Evolutionary conservation across 2,888 invertebrate genomes (phyloP), one percentile per base, ranked within the genome.

Genomic region (Copidosoma aretas): DNA sequence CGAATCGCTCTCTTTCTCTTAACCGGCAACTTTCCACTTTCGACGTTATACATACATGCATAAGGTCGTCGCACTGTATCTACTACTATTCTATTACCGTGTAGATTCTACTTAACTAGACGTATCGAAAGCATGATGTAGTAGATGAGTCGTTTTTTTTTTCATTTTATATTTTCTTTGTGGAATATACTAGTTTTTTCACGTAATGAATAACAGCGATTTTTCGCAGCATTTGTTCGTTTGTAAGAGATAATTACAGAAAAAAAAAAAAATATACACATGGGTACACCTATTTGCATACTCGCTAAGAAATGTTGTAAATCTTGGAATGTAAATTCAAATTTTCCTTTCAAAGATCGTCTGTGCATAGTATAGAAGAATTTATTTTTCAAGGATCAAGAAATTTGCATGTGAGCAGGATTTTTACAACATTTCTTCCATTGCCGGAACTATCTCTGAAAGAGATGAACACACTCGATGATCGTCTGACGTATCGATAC

Each of bases 31-130:
- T 62, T 60, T 63, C 51, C 51, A 60, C 56, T 66, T 70, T 65
- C 46, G 22, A 52, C 54, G 56, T 58, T 64, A 54, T 57, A 41
- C 25, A 51, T 12, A 32, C 8, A 32, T 32, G 32, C 41, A 46
- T 53, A 52, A 60, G 56, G 52, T 67, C 57, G 52, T 70, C 53
- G 53, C 63, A 70, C 60, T 70, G 59, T 64, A 17, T 46, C 17
- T 17, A 17, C 43, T 14, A 46, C 17, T 46, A 8, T 12, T 46
- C 15, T 46, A 46, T 46, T 60, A 67, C 59, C 58, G 57, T 49
- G 54, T 70, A 67, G 58, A 64, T 70, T 64, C 67, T 54, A 64
- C 49, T 67, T 70, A 70, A 67, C 43, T 70, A 67, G 54, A 58
- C 54, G 53, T 64, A 64, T 60, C 67, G 53, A 39, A n/a, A 57